Evolutionary conservation across 2,797 vertebrate genomes (phyloP), one percentile per base, ranked within the genome.

Genomic region (Percopsis omiscomaycus): DNA sequence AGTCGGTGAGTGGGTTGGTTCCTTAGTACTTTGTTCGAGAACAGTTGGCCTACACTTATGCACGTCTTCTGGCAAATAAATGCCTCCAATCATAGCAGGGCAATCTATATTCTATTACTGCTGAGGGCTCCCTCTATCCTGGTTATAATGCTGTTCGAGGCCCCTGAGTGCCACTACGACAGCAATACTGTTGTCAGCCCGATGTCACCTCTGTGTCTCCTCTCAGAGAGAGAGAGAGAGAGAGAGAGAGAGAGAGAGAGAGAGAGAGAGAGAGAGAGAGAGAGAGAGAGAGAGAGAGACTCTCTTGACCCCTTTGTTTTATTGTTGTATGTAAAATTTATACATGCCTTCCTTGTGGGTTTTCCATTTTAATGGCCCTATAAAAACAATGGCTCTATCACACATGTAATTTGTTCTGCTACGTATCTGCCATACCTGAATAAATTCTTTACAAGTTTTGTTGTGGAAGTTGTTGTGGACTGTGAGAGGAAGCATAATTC

Each of bases 91-190:
- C 66, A 3, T 73, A 68, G 30, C 46, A 11, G 54, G 66, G 32
- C 58, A 62, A 75, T 80, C 52, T 74, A 68, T 65, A 59, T 76
- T 75, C 50, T 59, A 67, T 77, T 62, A 70, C 49, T n/a, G 12
- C 28, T 52, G 44, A 70, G 56, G 28, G n/a, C 37, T 65, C 15
- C 64, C 45, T 58, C 48, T 47, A 62, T 49, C 46, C 30, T 63
- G 55, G 44, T 71, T 74, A 60, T 75, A 66, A 32, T 12, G 45
- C 44, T 28, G 48, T 64, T 66, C 56, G 64, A 37, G 22, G 44
- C 32, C 63, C 56, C 59, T 60, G 56, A 69, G 61, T 50, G 69
- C 52, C 51, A 50, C 55, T 64, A 68, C 13, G 9, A 56, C 65
- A 62, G 22, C 55, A 27, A 79, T 66, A 64, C 61, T 37, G 67